Base-by-base conservation (phyloP, 2,797 vertebrate species). In the Natrix natrix region DNA sequence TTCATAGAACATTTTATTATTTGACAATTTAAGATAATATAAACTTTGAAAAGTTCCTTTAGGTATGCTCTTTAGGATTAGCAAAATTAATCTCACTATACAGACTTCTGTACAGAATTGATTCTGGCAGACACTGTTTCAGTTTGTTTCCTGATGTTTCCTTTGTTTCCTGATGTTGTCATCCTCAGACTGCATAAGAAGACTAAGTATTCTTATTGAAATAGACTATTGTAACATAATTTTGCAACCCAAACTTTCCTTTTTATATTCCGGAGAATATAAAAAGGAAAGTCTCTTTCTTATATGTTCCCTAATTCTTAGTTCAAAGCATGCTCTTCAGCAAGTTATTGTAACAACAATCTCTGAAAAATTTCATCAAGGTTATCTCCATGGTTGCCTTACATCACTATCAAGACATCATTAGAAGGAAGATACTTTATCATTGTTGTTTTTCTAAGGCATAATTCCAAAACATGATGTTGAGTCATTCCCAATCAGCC, bases 1-100 rank as follows among this genome's bases (percentile, higher is more conserved):
- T 94, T 4, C 8, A 83, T 91, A 91, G 94, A 91, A 89, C 14
- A 90, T 66, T 43, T 91, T 78, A 20, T 59, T 78, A 93, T 91
- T 88, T 88, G 92, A 93, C 56, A 93, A 91, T 56, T 91, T 83
- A 88, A 56, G 56, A 60, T 90, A 88, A n/a, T 28, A 74, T 74
- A 91, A 88, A 88, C 55, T 91, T 93, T 32, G 63, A 88, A 61
- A 91, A 88, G n/a, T 87, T 93, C 83, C 16, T 32, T 61, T 86
- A 37, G 10, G 8, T 78, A 78, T 78, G 74, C 17, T 83, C 8
- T 83, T 83, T 48, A 48, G 37, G 74, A 48, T 83, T 83, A 83
- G 24, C 3, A 4, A 83, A 20, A 83, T 11, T 43, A 83, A 48
- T 8, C 20, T 83, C 8, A 83, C 17, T 48, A 48, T 8, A 83